Base-by-base conservation (phyloP, 2,888 invertebrate genomes). In the Alloplasta piceator region DNA sequence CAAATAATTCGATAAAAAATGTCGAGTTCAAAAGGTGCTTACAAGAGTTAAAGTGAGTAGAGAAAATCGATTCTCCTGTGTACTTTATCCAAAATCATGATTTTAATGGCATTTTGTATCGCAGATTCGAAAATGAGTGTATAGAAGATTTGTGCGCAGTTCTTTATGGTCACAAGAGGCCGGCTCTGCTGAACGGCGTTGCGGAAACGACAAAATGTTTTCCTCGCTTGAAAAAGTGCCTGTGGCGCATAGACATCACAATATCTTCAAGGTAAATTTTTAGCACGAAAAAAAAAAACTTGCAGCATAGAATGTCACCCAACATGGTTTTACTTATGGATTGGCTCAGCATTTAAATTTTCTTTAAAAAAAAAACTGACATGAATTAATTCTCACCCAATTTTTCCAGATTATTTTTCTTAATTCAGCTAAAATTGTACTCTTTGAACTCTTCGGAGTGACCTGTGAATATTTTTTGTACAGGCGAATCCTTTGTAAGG, bases 241-340 rank as follows among this genome's bases (percentile, higher is more conserved):
- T 93, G 83, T 94, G 94, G 94, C 92, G 93, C 38, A 92, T 94
- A 39, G 93, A 94, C 83, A 93, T 94, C 68, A 93, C 93, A 0
- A 90, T 94, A 71, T 91, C 92, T 12, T 93, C 94, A 12, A 93
- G 93, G 94, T 94, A 91, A 56, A 36, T 52, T n/a, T 16, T 26
- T 26, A 1, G 26, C 26, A 26, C 26, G 3, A 26, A 2, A 26
- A 26, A 26, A 26, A 2, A 26, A 26, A 26, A 26, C 3, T 26
- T 26, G 1, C 26, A 26, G 26, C 3, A 26, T 26, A 3, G 26
- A 26, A 26, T 26, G 1, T 26, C 26, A 2, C 26, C 26, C 3
- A 3, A 3, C 1, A 26, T 26, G 26, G 26, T 26, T 26, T 26
- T 26, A 26, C 3, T 26, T 26, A 26, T 26, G 26, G 3, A 26